Conservation (phyloP, 2,888 invertebrate species). For the Copidosoma aretas region DNA sequence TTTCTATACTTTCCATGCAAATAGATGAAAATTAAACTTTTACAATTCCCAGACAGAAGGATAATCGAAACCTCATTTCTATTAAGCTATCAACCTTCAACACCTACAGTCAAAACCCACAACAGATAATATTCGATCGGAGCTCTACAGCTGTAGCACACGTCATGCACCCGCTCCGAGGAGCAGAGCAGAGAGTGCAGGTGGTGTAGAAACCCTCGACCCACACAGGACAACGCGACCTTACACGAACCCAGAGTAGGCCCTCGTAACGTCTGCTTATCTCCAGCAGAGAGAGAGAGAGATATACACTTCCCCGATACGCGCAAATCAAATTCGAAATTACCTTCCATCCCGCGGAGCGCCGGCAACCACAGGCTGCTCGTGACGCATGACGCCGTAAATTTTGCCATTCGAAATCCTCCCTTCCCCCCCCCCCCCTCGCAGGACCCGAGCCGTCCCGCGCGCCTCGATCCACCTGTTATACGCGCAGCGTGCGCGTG, state of each 20-base stretch:
- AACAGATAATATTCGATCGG: neutral
- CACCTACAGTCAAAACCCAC: neutral
- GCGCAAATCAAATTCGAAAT: constrained; percentile 38
- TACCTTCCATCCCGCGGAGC: constrained; percentile 23
- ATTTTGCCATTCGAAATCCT: constrained; percentile 35
- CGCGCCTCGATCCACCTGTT: too few relatives aligned
- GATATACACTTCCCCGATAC: constrained; percentile 32
- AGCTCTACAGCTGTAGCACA: neutral
- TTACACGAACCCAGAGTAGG: neutral
- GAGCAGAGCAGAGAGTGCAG: neutral
- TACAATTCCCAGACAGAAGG: too few relatives aligned
- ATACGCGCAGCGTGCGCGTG: too few relatives aligned
- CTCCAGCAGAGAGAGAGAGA: neutral
- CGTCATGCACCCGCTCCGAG: neutral
- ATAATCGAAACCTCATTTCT: too few relatives aligned
- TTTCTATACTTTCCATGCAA: too few relatives aligned
- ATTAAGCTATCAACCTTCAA: too few relatives aligned
- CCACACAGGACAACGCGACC: neutral
- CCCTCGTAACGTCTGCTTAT: neutral
- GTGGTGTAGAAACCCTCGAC: neutral
- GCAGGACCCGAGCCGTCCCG: too few relatives aligned
- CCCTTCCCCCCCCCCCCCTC: constrained; percentile 10
- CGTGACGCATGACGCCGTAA: constrained; percentile 36
- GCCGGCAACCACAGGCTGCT: constrained; percentile 20
- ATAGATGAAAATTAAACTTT: too few relatives aligned